A percentile compares a stretch with the other conserved stretches of the same genome.
These are phyloP conservation scores for Cryptocephalus primarius DNA, from an alignment of 2,888 invertebrate genomes.

Conservation along the genomic window DNA sequence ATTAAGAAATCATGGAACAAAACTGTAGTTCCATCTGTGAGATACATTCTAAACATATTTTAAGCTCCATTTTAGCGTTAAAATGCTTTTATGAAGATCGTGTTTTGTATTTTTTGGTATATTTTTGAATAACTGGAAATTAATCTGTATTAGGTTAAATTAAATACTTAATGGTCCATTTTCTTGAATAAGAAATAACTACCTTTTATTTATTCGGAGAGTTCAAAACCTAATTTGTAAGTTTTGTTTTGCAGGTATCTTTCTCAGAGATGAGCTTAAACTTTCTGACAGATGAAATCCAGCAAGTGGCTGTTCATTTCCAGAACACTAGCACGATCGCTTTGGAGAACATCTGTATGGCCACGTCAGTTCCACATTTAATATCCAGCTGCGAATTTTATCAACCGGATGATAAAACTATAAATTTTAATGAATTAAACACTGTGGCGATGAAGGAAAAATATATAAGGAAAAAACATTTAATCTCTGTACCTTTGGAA, in stretches of 20 bases:
- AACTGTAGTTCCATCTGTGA: too few species aligned
- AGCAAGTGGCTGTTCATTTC: slow-evolving; percentile 54
- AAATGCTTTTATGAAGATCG: too few species aligned
- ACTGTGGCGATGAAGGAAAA: slow-evolving; percentile 26
- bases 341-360: slow-evolving; percentile 51
- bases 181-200: too few species aligned
- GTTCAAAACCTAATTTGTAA: too few species aligned
- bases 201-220: too few species aligned
- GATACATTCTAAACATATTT: too few species aligned
- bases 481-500: slow-evolving; percentile 36
- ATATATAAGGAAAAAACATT: slow-evolving; percentile 35
- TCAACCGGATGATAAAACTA: slow-evolving; percentile 6
- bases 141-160: too few species aligned
- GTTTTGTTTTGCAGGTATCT: slow-evolving; percentile 44
- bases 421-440: slow-evolving; percentile 13
- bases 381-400: slow-evolving; percentile 30
- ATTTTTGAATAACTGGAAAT: too few species aligned
- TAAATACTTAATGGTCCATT: too few species aligned
- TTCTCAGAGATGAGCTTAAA: slow-evolving; percentile 57
- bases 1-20: too few species aligned
- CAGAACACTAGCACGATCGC: slow-evolving; percentile 58
- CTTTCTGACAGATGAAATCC: slow-evolving; percentile 64
- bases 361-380: slow-evolving; percentile 59
- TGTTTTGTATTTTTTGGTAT: too few species aligned
- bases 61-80: too few species aligned